Evolutionary conservation across 2,888 invertebrate genomes (phyloP).

Genomic region (Hypomecis punctinalis): DNA sequence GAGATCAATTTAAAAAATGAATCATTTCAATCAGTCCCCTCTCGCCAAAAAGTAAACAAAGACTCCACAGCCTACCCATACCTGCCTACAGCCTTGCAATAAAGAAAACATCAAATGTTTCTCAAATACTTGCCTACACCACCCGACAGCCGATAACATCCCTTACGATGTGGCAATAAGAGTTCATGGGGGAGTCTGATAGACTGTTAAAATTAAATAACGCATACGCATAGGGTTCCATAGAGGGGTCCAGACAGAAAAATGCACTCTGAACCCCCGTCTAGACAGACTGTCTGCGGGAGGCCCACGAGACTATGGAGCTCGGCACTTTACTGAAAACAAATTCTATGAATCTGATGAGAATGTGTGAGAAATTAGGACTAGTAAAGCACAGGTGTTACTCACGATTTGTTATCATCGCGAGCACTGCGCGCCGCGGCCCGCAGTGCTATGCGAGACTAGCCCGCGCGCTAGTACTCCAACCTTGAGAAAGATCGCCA

Average conservation of each 20-base stretch:
- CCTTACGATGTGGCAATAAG: conserved; percentile 35
- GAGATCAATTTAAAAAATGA: conserved; percentile 12
- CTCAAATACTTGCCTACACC: conserved; percentile 23
- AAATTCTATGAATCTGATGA: not conserved
- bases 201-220: conserved; percentile 69
- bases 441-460: too few species aligned
- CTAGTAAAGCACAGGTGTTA: too few species aligned
- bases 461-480: too few species aligned
- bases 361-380: too few species aligned
- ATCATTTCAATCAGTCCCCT: conserved; percentile 34
- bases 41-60: conserved; percentile 39
- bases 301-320: conserved; percentile 56
- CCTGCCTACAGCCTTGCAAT: conserved; percentile 29
- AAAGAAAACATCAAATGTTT: conserved; percentile 38
- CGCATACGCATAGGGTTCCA: conserved; percentile 68
- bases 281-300: conserved; percentile 76
- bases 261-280: conserved; percentile 83
- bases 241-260: conserved; percentile 80
- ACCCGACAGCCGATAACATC: conserved; percentile 33
- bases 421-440: too few species aligned
- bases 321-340: conserved; percentile 44
- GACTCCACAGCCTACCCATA: not conserved
- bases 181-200: conserved; percentile 31
- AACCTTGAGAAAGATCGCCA: too few species aligned
- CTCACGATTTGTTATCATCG: too few species aligned